These are phyloP conservation scores for Caenorhabditis briggsae DNA, from an alignment of 1,140 invertebrate genomes.

Conservation along the genomic window DNA sequence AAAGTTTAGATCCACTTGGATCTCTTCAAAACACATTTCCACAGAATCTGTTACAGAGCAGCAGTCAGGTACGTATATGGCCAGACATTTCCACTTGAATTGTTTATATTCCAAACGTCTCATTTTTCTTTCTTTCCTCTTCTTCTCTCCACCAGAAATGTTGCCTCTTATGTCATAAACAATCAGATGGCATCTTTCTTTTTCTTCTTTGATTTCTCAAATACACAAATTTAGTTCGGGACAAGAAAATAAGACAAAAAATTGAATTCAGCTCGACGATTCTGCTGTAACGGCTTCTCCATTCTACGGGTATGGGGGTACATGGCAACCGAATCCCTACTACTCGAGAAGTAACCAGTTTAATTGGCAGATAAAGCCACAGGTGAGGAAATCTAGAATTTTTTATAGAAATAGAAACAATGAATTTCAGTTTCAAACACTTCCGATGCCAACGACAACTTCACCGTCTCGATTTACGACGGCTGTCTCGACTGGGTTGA, in stretches of 20 bases:
- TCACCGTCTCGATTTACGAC: slow-evolving; percentile 5
- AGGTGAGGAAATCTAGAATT: slow-evolving; percentile 27
- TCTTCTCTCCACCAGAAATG: slow-evolving; percentile 14
- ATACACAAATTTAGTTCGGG: background rate
- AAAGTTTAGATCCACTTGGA: slow-evolving; percentile 44
- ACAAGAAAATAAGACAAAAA: background rate
- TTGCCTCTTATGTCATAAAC: slow-evolving; percentile 58
- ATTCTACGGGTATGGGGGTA: slow-evolving; percentile 64
- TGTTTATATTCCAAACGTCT: slow-evolving; percentile 12
- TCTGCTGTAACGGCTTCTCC: slow-evolving; percentile 40
- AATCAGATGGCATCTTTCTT: background rate
- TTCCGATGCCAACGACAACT: slow-evolving; percentile 21
- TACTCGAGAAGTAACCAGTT: slow-evolving; percentile 52
- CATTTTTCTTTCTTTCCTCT: slow-evolving; percentile 47
- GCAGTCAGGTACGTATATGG: slow-evolving; percentile 37
- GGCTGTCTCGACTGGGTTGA: background rate
- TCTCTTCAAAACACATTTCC: slow-evolving; percentile 53
- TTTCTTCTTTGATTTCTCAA: background rate
- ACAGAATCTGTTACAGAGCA: slow-evolving; percentile 48
- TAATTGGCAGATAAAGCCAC: slow-evolving; percentile 61
- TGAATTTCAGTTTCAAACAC: slow-evolving; percentile 24
- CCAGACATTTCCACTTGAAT: slow-evolving; percentile 16
- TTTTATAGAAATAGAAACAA: background rate
- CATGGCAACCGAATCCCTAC: slow-evolving; percentile 60
- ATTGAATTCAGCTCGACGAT: slow-evolving; percentile 63